Evolutionary conservation across 2,113 vertebrate genomes (phyloP).

Genomic region (Cygnus atratus): DNA sequence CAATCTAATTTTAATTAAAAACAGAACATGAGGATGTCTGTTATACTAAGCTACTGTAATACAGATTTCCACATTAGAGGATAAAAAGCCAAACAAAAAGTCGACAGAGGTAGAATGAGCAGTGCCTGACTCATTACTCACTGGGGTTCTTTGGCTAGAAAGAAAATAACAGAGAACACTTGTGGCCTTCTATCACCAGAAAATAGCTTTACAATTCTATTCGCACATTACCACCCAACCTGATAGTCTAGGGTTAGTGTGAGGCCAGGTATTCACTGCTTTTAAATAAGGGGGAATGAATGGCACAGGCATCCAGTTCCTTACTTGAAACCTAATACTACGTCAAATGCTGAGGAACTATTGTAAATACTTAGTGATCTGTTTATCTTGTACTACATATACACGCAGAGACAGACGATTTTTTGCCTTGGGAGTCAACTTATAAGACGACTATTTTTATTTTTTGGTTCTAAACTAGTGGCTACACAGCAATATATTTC

Average conservation of each 20-base stretch:
- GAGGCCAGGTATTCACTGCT: conserved; percentile 26
- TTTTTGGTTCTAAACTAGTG: conserved; percentile 16
- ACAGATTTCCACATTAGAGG: conserved; percentile 42
- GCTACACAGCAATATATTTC: conserved; percentile 30
- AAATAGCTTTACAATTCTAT: conserved; percentile 39
- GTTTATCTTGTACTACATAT: neutral
- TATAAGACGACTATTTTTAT: conserved; percentile 14
- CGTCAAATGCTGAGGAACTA: conserved; percentile 8
- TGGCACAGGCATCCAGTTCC: neutral
- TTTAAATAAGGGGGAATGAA: conserved; percentile 44
- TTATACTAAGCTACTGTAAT: conserved; percentile 25
- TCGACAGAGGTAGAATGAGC: conserved; percentile 7
- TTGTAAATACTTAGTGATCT: neutral
- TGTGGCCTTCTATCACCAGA: neutral
- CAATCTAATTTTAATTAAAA: conserved; percentile 55
- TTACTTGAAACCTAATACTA: conserved; percentile 2
- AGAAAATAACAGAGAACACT: neutral
- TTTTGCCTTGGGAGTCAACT: conserved; percentile 25
- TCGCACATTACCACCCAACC: conserved; percentile 37
- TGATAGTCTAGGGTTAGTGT: conserved; percentile 21
- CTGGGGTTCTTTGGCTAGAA: neutral
- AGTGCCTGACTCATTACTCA: neutral
- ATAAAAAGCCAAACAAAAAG: conserved; percentile 4
- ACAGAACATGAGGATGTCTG: conserved; percentile 46
- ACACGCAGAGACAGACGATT: neutral